A percentile compares a stretch with the other conserved stretches of the same genome.
These are phyloP conservation scores for Hemibagrus wyckioides DNA, from an alignment of 2,113 vertebrate species.

Conservation along the genomic window DNA sequence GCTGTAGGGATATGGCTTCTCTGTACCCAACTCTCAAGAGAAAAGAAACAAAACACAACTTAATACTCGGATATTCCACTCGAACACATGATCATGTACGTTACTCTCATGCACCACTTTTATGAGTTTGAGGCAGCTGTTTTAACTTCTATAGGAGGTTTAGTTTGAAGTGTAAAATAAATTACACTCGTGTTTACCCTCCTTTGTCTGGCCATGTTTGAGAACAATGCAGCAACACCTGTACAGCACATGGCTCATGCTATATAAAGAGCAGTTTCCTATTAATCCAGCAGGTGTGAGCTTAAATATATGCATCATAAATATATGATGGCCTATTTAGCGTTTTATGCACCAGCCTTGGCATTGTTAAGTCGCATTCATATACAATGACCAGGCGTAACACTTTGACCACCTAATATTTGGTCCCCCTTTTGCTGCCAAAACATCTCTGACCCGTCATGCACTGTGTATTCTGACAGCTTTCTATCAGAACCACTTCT, in stretches of 20 bases:
- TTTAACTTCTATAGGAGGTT: background rate
- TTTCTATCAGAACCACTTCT: too few species aligned
- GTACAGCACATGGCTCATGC: background rate
- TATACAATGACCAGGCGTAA: too few species aligned
- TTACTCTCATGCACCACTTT: background rate
- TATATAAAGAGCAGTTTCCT: background rate
- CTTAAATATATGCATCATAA: too few species aligned
- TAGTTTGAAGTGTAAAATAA: background rate
- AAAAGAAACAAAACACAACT: background rate
- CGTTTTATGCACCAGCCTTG: background rate
- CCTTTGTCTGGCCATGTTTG: background rate
- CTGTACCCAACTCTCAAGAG: too few species aligned
- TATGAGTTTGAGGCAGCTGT: background rate
- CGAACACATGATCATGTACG: background rate
- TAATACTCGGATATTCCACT: background rate
- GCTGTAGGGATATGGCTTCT: background rate
- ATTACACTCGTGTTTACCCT: background rate
- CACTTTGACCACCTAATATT: too few species aligned
- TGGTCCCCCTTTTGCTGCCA: too few species aligned
- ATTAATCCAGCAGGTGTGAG: background rate
- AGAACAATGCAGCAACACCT: background rate
- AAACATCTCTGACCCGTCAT: too few species aligned
- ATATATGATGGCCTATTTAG: conserved; percentile 5
- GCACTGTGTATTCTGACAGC: too few species aligned
- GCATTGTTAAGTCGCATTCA: background rate